Evolutionary conservation across 1,140 invertebrate species (phyloP), one percentile per base, ranked within the genome.

Genomic region (Lycorma delicatula): DNA sequence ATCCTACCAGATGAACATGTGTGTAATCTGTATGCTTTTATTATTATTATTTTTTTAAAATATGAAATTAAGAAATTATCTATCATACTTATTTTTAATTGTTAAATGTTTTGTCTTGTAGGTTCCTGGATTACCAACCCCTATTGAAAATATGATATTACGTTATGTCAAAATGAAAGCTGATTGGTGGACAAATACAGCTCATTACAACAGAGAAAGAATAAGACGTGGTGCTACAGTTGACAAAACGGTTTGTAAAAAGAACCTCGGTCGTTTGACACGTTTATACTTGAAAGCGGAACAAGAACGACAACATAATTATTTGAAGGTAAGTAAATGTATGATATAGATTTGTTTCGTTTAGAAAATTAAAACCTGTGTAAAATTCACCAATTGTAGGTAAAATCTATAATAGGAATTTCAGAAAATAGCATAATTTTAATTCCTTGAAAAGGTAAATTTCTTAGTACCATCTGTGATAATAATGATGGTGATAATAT

Each of bases 161-260:
- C 82, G 97, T 38, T 99, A 98, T 73, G 97, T 99, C 0, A 99
- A 99, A 73, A 98, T 98, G 85, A 99, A 99, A 72, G 97, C 97
- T 0, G 97, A 99, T 74, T 99, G 97, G 97, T 99, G 97, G 97
- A 99, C 97, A 0, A 99, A 99, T 73, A 99, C 97, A 0, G 97
- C 97, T 1, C 97, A 99, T 76, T 99, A 99, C 72, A 99, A 99
- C 76, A 81, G 97, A 23, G 97, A 99, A 74, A 79, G 97, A 64
- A 95, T 97, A 38, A 79, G 92, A 1, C 81, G 91, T 58, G 92
- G 92, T 31, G 92, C 91, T 16, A 96, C 92, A 1, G 96, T 99
- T 18, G 97, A 99, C 71, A 99, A 99, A 74, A 99, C 97, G 1
- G 97, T 99, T 0, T 99, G 97, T 73, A 99, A 99, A 72, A 99